Percentiles rank a stretch among this genome's conserved stretches.
Conservation (phyloP, 2,113 vertebrate genomes). For the Mormyrus lacerda region DNA sequence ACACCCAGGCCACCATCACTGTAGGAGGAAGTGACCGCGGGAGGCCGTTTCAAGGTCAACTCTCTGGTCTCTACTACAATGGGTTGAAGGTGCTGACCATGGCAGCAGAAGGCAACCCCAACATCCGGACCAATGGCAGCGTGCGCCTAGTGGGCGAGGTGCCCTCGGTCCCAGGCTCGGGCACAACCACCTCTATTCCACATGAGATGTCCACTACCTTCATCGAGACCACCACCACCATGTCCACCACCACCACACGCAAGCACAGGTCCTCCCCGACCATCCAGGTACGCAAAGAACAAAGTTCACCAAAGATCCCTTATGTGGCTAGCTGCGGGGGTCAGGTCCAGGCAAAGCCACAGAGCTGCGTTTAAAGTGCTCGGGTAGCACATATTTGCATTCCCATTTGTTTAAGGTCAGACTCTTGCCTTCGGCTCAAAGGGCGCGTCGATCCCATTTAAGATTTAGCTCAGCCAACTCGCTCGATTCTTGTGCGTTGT, state of each 20-base stretch:
- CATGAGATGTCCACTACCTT: conserved; percentile 92
- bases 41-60: conserved; percentile 93
- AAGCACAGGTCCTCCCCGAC: conserved; percentile 88
- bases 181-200: conserved; percentile 79
- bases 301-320: not conserved
- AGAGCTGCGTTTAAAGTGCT: not conserved
- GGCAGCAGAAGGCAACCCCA: conserved; percentile 87
- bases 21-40: conserved; percentile 86
- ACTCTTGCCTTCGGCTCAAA: not conserved
- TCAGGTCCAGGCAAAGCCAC: not conserved
- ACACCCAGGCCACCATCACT: conserved; percentile 93
- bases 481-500: not conserved
- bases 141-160: conserved; percentile 90
- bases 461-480: not conserved
- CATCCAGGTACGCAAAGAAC: conserved; percentile 67
- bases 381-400: conserved; percentile 15
- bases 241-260: conserved; percentile 93
- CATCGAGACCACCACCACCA: conserved; percentile 93
- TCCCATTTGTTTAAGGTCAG: conserved; percentile 21
- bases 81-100: conserved; percentile 94
- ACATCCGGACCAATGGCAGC: conserved; percentile 93
- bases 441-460: not conserved
- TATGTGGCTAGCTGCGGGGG: not conserved
- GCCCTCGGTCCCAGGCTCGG: conserved; percentile 76
- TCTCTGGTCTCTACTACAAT: conserved; percentile 97